A percentile compares a stretch with the other conserved stretches of the same genome.
Evolutionary conservation across 2,113 vertebrate species (phyloP).

Genomic region (Gymnobelideus leadbeateri): DNA sequence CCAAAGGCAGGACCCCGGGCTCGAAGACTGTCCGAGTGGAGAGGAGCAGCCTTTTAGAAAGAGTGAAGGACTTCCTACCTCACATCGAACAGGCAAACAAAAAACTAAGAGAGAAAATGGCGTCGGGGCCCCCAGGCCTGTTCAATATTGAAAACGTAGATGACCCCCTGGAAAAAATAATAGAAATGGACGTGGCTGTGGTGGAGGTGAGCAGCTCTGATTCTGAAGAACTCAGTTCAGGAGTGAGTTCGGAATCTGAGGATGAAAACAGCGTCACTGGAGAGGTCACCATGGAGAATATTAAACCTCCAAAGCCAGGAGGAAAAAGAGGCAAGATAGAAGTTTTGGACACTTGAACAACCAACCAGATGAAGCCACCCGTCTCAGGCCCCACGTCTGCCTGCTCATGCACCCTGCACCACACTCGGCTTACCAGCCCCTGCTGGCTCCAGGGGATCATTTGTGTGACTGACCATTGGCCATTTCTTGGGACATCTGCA

Average conservation of each 20-base stretch:
- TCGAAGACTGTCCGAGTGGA: too few species aligned
- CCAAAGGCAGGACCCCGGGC: too few species aligned
- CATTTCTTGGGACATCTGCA: not conserved
- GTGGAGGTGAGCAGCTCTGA: constrained; percentile 89
- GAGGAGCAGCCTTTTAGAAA: too few species aligned
- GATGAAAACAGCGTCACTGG: constrained; percentile 72
- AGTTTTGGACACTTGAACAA: constrained; percentile 83
- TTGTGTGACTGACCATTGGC: not conserved
- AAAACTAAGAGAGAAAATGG: constrained; percentile 89
- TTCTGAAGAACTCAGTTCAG: constrained; percentile 80
- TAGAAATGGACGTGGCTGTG: constrained; percentile 95
- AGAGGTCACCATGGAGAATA: constrained; percentile 88
- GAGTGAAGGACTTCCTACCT: constrained; percentile 92
- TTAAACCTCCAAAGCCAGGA: constrained; percentile 88
- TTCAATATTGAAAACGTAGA: constrained; percentile 93
- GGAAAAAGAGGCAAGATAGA: constrained; percentile 89
- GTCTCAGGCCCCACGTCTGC: not conserved
- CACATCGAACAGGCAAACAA: constrained; percentile 93
- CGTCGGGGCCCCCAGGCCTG: constrained; percentile 82
- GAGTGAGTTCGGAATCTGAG: constrained; percentile 82
- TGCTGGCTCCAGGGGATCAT: not conserved
- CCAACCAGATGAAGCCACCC: not conserved
- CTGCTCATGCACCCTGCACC: not conserved
- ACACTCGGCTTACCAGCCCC: too few species aligned
- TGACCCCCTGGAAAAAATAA: constrained; percentile 82